A percentile compares a stretch with the other conserved stretches of the same genome.
phyloP scores from a whole-genome alignment of 2,888 invertebrate species.

The Tethea ocularis region DNA sequence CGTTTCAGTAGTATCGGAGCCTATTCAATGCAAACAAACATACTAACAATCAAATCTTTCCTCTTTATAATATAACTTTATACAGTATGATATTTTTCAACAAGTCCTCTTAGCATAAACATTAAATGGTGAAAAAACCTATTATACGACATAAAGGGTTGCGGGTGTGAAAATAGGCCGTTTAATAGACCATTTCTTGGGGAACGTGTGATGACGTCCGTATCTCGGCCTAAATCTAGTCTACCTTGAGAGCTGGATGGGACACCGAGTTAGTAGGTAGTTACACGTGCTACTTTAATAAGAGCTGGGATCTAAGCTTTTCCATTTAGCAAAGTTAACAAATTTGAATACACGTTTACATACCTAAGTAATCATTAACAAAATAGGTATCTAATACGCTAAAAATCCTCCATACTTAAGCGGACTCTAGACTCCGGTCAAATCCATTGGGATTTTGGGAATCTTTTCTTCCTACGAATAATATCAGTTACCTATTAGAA shows the following conservation, averaged over 20 bases:
- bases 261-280: slow-evolving; percentile 30
- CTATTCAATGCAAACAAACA: no score
- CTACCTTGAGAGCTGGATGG: slow-evolving; percentile 35
- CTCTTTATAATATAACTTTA: no score
- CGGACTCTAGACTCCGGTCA: background rate
- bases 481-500: no score
- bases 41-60: no score
- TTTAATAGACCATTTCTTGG: slow-evolving; percentile 56
- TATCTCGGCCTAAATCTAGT: slow-evolving; percentile 76
- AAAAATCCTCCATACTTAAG: no score
- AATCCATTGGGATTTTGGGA: background rate
- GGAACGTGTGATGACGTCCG: slow-evolving; percentile 68
- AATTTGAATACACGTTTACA: no score
- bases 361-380: no score
- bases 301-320: background rate
- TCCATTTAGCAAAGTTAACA: background rate
- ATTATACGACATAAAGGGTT: slow-evolving; percentile 63
- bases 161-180: slow-evolving; percentile 73
- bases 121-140: slow-evolving; percentile 39
- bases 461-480: background rate
- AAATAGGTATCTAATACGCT: no score
- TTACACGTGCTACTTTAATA: slow-evolving; percentile 20
- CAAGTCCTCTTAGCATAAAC: slow-evolving; percentile 8
- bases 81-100: background rate
- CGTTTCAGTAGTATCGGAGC: no score